Base-by-base conservation (phyloP, 2,113 vertebrate species). In the Gymnarchus niloticus region DNA sequence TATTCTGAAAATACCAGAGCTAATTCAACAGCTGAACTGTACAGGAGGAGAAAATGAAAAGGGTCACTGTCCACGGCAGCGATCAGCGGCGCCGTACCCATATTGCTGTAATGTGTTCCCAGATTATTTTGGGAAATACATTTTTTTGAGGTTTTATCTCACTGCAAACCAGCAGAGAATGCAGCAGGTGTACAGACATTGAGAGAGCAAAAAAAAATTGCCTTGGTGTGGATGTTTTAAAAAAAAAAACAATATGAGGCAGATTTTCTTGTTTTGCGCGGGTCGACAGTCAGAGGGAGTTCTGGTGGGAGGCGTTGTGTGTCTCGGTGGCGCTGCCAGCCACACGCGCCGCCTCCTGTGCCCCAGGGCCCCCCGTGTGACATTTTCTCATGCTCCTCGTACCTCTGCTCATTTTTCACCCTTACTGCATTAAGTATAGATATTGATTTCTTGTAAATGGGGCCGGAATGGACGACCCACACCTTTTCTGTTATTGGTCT, bases 401-500 rank as follows among this genome's bases (percentile, higher is more conserved):
- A 96, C 96, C 96, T 97, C 95, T 96, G 92, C 94, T 95, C 95
- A 94, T 96, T 96, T 95, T 94, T 96, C 95, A 95, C 94, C 91
- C 92, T 93, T 92, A 93, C 93, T 95, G 94, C 94, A 95, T 95
- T 95, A 94, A 95, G 95, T 94, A 95, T 94, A 95, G 95, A 95
- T 96, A 96, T 96, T 94, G 95, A 96, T 96, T 95, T 94, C 94
- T 95, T 95, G 95, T 95, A 95, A 96, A 96, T 96, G 94, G 95
- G 93, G 91, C 93, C 91, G 93, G 95, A 97, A 95, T 95, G 95
- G 93, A 95, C 95, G 94, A 94, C 92, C 92, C 95, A 89, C 96
- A 95, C 96, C 97, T 97, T 94, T 59, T 96, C 96, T 96, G 97
- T 98, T 97, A 97, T 98, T 98, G 97, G 98, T 98, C 96, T 93